Base-by-base conservation (phyloP, 2,888 invertebrate species). In the Hemaris fuciformis region DNA sequence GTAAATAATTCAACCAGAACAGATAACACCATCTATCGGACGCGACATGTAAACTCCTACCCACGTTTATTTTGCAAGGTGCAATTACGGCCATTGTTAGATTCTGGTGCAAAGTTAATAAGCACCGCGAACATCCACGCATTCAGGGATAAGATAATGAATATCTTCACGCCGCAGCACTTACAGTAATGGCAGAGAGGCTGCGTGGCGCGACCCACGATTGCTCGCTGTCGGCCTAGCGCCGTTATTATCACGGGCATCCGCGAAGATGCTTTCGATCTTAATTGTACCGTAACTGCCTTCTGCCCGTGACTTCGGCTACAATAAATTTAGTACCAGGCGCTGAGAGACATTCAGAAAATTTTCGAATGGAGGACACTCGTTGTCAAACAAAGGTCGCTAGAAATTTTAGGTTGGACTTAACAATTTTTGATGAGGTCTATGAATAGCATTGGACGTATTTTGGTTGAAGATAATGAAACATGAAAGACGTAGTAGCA, bases 141-240 rank as follows among this genome's bases (percentile, higher is more conserved):
- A n/a, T 34, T 34, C 20, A 23, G 10, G 20, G 20, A 43, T 20
- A 8, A 53, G 53, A 53, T 53, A 53, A 43, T 31, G 45, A 46
- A 56, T 61, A 61, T 23, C 18, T 42, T 46, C 53, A 38, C 22
- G 18, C 15, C 27, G 7, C 56, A n/a, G 59, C 45, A 43, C 15
- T 56, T 18, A 38, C 62, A 13, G 43, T 58, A 22, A 15, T 20
- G 4, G n/a, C 10, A 34, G 57, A 57, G 42, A 23, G 60, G 61
- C 58, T 61, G 57, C 15, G 62, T 27, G 65, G 59, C 27, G 27
- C 53, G 53, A 18, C 53, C 18, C 10, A 10, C 53, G 18, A 38
- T 38, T 38, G 38, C 38, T 13, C 3, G n/a, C n/a, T 10, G n/a
- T 38, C n/a, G n/a, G n/a, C n/a, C n/a, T n/a, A n/a, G 38, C 5